Conservation (phyloP, 92 coral and sea anemone genomes). For the Palythoa grandiflora region DNA sequence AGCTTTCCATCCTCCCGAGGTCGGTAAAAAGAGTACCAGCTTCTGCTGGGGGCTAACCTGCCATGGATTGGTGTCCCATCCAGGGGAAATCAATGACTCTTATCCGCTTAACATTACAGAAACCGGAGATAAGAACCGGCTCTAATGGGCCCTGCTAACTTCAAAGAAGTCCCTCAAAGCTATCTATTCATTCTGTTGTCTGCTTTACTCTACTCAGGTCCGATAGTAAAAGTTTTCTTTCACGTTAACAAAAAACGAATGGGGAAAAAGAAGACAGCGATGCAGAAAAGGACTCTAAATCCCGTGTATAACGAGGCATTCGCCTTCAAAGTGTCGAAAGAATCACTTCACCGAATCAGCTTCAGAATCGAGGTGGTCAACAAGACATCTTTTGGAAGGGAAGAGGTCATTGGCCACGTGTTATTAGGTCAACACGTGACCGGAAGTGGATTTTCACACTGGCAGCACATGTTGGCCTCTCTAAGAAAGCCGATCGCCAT, state of each 20-base stretch:
- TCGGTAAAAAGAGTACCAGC: no score
- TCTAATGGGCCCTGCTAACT: not conserved
- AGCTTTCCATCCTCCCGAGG: no score
- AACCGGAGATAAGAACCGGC: no score
- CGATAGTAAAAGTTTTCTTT: slow-evolving; percentile 86
- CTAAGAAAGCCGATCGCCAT: slow-evolving; percentile 95
- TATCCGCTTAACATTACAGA: no score
- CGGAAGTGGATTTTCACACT: slow-evolving; percentile 93
- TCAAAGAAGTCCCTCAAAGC: not conserved
- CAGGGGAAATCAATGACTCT: no score
- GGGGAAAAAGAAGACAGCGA: slow-evolving; percentile 94
- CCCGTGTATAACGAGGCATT: slow-evolving; percentile 99
- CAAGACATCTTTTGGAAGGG: slow-evolving; percentile 94
- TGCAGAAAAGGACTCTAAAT: slow-evolving; percentile 85
- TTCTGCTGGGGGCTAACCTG: no score
- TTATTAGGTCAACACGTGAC: slow-evolving; percentile 87
- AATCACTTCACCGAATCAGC: slow-evolving; percentile 79
- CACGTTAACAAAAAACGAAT: slow-evolving; percentile 86
- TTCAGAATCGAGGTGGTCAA: slow-evolving; percentile 87
- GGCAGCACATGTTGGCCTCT: slow-evolving; percentile 97
- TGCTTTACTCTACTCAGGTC: slow-evolving; percentile 59
- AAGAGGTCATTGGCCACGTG: slow-evolving; percentile 91
- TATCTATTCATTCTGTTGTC: not conserved
- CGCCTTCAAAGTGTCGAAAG: slow-evolving; percentile 96
- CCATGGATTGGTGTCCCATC: no score